Base-by-base conservation (phyloP, 2,113 vertebrate species). In the Rhegmatorhina hoffmannsi region DNA sequence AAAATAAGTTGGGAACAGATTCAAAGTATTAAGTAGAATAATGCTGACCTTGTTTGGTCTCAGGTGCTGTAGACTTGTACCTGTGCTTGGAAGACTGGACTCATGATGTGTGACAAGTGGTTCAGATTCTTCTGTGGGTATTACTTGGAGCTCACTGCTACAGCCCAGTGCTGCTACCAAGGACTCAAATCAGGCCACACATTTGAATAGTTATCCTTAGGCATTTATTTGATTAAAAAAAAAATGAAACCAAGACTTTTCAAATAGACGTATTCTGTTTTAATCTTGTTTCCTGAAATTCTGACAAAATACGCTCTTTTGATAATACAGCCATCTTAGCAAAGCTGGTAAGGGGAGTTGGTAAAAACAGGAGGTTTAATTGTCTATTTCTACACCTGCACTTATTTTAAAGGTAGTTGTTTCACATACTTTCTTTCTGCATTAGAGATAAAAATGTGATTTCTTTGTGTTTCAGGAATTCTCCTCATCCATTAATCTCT, bases 401-500 rank as follows among this genome's bases (percentile, higher is more conserved):
- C 34, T 82, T 82, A 10, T 56, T 87, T 83, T 77, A 23, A 73
- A 52, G 18, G 2, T 49, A 34, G 13, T 69, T 78, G 24, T 50
- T 66, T 76, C 70, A 11, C 6, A 21, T 13, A 2, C 11, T 72
- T 2, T 0, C 11, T 79, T 52, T 55, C 38, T 78, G 23, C 21
- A 4, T 63, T 75, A 26, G 21, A 75, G 28, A 63, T 66, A 9
- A 8, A 68, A 77, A 77, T 66, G 18, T 66, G 3, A 63, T 91
- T 89, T 86, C 53, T 95, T 49, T 97, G 33, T 96, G 69, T 97
- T 97, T 62, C 97, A 99, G 99, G 97, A 98, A 84, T 66, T 97
- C 38, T 94, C 98, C 99, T 84, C 99, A 99, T 84, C 99, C 99
- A 3, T 98, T 98, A 95, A 98, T 99, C 96, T 98, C 95, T 34